Percentiles rank a stretch among this genome's conserved stretches.
Evolutionary conservation across 2,113 vertebrate species (phyloP).

Genomic region (Datnioides undecimradiatus): DNA sequence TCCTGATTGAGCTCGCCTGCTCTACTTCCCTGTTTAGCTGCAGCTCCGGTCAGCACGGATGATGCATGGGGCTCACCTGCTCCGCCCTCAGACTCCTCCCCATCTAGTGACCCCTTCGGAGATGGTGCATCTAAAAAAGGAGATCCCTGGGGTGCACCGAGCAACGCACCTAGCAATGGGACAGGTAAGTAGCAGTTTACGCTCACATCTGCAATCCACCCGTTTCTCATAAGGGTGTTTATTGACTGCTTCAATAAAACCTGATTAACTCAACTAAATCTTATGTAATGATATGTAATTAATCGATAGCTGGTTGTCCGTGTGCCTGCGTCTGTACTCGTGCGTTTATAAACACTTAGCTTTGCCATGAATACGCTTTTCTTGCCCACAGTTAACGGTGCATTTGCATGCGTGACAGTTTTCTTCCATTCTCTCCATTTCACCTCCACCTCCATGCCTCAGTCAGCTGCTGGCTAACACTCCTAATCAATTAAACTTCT

Average conservation of each 20-base stretch:
- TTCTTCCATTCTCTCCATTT: slow-evolving; percentile 25
- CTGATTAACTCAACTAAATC: not conserved
- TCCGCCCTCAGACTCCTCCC: slow-evolving; percentile 48
- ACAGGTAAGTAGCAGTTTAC: slow-evolving; percentile 40
- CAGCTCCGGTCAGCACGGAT: slow-evolving; percentile 63
- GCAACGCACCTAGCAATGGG: slow-evolving; percentile 46
- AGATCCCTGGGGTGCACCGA: slow-evolving; percentile 79
- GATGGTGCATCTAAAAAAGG: slow-evolving; percentile 62
- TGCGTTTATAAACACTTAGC: not conserved
- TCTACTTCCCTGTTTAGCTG: slow-evolving; percentile 30
- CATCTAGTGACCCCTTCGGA: slow-evolving; percentile 79
- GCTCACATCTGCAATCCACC: not conserved
- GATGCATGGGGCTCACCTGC: slow-evolving; percentile 83
- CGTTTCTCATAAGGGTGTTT: not conserved
- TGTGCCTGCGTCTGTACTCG: not conserved
- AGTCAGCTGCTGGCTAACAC: slow-evolving; percentile 27
- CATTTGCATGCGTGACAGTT: not conserved
- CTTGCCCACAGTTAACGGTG: not conserved
- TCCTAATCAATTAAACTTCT: slow-evolving; percentile 63
- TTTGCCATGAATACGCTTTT: not conserved
- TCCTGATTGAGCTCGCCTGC: not conserved
- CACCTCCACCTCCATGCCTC: slow-evolving; percentile 36
- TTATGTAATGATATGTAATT: too few species aligned
- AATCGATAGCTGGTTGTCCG: too few species aligned
- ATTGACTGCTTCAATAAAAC: slow-evolving; percentile 7